Base-by-base conservation (phyloP, 1,140 invertebrate genomes). In the Drosophila biarmipes region DNA sequence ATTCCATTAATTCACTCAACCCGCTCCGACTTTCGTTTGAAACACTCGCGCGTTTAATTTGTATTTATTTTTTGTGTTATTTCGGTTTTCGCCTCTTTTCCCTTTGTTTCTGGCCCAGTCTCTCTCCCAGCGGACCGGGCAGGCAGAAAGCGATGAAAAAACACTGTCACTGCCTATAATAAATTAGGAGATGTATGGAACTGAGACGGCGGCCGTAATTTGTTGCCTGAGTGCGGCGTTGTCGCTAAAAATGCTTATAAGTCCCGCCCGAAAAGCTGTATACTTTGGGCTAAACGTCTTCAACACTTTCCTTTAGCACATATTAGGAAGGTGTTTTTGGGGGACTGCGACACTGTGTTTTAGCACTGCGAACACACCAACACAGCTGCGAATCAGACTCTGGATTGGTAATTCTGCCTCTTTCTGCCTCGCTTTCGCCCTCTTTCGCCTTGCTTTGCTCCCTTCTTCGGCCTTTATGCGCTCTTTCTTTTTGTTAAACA, bases 121-220 rank as follows among this genome's bases (percentile, higher is more conserved):
- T 67, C 62, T 66, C 29, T 67, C 61, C 48, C 45, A 38, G 57
- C 48, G 58, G 64, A 68, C 62, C 43, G 48, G 54, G 38, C 71
- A 62, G 52, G 73, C 46, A 57, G 24, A 40, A 62, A 40, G 37
- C 48, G 27, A 59, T 45, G 49, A 72, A 75, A 66, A 76, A 80
- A 86, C 72, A 80, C 67, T 74, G 78, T 81, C 81, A 64, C 82
- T 81, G 66, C 42, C 35, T 64, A 68, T 66, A 82, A 86, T 89
- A 82, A 82, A 82, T 86, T 78, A 66, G 58, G 49, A 66, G 74
- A 69, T 48, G 71, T 56, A 49, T 67, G 55, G 35, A 57, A 56
- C 54, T 38, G 46, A 61, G 76, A 69, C 15, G 35, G 48, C 48
- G 46, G 48, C 38, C 45, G 31, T 40, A 71, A 71, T 46, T 54